Conservation (phyloP, 2,113 vertebrate species). For the Entelurus aequoreus region DNA sequence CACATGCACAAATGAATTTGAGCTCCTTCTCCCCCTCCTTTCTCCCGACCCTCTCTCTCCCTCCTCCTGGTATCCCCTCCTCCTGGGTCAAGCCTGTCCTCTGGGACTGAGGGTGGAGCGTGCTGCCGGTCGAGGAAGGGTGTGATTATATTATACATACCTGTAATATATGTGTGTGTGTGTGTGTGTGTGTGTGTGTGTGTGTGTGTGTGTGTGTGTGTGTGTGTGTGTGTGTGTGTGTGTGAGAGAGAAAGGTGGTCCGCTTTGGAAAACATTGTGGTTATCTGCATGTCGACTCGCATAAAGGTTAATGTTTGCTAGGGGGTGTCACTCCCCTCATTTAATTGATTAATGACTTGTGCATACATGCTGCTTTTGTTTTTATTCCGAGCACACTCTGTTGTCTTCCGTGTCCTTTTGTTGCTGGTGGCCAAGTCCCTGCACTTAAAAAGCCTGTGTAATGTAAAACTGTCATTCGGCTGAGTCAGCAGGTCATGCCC, state of each 20-base stretch:
- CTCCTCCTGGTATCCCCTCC: slow-evolving; percentile 50
- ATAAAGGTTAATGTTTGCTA: slow-evolving; percentile 1
- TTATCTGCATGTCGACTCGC: slow-evolving; percentile 6
- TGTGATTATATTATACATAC: slow-evolving; percentile 46
- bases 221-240: slow-evolving; percentile 10
- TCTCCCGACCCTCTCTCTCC: slow-evolving; percentile 5
- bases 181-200: background rate
- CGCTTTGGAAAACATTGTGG: background rate
- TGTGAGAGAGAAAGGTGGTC: slow-evolving; percentile 3
- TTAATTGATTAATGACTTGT: slow-evolving; percentile 21
- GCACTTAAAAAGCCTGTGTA: slow-evolving; percentile 8
- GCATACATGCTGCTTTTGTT: slow-evolving; percentile 18
- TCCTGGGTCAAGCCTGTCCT: slow-evolving; percentile 63
- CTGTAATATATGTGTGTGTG: slow-evolving; percentile 41
- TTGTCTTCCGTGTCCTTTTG: slow-evolving; percentile 20
- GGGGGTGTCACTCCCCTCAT: background rate
- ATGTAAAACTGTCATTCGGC: slow-evolving; percentile 33
- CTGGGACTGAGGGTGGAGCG: slow-evolving; percentile 60
- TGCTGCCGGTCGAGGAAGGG: slow-evolving; percentile 32
- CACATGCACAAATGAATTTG: slow-evolving; percentile 59
- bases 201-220: too few species aligned
- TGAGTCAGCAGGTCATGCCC: slow-evolving; percentile 55
- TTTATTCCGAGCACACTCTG: slow-evolving; percentile 14
- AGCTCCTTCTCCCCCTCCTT: slow-evolving; percentile 45
- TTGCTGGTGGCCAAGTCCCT: slow-evolving; percentile 24